Evolutionary conservation across 2,888 invertebrate genomes (phyloP).

Genomic region (Sycophila texana): DNA sequence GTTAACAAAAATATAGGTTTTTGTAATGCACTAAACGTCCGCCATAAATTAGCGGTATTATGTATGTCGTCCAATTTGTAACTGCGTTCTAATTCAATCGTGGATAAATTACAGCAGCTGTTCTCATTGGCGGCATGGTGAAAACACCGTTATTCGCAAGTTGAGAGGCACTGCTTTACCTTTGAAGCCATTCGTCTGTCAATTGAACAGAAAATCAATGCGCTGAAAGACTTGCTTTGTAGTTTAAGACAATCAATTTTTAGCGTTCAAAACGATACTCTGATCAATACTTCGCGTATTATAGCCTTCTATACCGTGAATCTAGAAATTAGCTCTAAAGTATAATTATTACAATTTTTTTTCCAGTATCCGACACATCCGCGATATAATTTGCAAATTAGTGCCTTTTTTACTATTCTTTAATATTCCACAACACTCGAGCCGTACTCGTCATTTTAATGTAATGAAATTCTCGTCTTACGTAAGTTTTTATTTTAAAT

Average conservation of each 20-base stretch:
- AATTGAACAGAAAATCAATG: constrained; percentile 46
- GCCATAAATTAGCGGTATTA: constrained; percentile 25
- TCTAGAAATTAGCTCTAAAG: constrained; percentile 11
- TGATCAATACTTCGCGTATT: constrained; percentile 11
- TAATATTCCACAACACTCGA: background rate
- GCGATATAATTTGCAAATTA: constrained; percentile 15
- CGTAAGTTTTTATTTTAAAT: background rate
- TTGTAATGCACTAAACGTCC: constrained; percentile 5
- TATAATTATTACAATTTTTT: constrained; percentile 17
- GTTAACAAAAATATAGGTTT: background rate
- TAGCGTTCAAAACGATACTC: background rate
- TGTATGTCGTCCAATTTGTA: constrained; percentile 17
- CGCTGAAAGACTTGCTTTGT: constrained; percentile 16
- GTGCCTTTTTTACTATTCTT: constrained; percentile 2
- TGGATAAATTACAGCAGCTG: constrained; percentile 23
- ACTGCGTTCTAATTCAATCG: constrained; percentile 43
- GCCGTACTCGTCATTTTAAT: constrained; percentile 1
- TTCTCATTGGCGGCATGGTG: constrained; percentile 2
- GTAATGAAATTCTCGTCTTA: constrained; percentile 5
- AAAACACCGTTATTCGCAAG: constrained; percentile 5
- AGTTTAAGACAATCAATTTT: constrained; percentile 37
- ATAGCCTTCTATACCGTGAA: background rate
- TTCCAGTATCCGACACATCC: constrained; percentile 5
- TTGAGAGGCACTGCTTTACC: constrained; percentile 40
- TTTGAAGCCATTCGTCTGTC: constrained; percentile 40